Percentiles rank a stretch among this genome's conserved stretches.
phyloP scores from a whole-genome alignment of 2,113 vertebrate genomes.

The Baryphthengus martii region DNA sequence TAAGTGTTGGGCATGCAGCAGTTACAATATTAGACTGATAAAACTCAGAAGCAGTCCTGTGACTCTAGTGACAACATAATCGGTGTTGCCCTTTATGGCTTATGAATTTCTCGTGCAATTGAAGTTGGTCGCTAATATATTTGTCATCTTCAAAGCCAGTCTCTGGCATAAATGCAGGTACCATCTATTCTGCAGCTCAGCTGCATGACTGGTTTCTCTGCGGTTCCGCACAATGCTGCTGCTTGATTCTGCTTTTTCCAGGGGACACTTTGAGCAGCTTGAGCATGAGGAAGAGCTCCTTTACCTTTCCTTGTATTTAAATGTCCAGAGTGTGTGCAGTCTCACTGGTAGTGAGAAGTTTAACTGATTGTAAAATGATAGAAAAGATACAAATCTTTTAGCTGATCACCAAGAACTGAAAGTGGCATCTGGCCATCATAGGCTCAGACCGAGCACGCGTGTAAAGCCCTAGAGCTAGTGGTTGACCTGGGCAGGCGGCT shows the following conservation, averaged over 20 bases:
- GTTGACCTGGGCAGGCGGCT: background rate
- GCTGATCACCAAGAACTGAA: background rate
- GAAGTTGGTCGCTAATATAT: background rate
- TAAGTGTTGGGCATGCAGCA: background rate
- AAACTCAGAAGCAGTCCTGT: background rate
- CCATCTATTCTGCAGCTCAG: background rate
- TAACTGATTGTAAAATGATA: background rate
- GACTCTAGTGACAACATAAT: background rate
- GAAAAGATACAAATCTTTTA: background rate
- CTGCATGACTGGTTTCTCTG: background rate
- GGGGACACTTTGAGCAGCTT: background rate
- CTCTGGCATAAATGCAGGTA: background rate
- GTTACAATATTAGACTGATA: background rate
- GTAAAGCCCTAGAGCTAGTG: background rate
- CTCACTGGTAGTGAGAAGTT: background rate
- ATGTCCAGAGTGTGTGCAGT: background rate
- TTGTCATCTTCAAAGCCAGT: background rate
- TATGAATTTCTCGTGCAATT: background rate
- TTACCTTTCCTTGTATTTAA: background rate
- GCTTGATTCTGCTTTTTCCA: background rate
- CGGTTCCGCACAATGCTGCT: background rate
- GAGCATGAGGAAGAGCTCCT: background rate
- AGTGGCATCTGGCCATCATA: rapidly evolving
- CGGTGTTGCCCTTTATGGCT: background rate
- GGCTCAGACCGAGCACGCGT: background rate